phyloP scores from a whole-genome alignment of 2,797 vertebrate genomes.

The Acanthornis magna region DNA sequence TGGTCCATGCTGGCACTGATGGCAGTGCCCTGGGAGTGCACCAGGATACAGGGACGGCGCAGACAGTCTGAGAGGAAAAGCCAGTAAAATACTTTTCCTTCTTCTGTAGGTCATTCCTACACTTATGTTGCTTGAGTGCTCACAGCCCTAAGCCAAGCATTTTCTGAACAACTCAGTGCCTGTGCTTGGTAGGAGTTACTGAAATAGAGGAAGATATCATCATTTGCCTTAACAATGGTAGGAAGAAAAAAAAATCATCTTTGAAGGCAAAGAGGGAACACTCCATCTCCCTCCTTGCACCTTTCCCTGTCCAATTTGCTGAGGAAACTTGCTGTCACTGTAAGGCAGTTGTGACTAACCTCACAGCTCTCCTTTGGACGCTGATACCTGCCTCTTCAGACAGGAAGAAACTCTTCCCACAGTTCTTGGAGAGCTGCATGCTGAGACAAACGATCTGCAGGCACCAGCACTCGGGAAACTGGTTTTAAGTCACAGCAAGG shows the following conservation, averaged over 20 bases:
- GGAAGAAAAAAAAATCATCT: neutral
- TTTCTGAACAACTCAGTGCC: neutral
- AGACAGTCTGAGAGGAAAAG: neutral
- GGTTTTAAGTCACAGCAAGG: neutral
- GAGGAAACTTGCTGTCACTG: neutral
- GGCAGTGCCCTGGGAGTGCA: neutral
- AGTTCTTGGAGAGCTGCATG: neutral
- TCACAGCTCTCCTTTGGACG: neutral
- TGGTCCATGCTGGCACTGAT: neutral
- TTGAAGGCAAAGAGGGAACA: neutral
- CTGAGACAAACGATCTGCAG: neutral
- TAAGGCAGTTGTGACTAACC: neutral
- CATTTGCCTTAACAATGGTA: neutral
- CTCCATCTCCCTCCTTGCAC: neutral
- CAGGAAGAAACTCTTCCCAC: neutral
- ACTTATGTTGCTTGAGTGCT: neutral
- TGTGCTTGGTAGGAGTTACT: neutral
- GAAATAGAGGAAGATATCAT: neutral
- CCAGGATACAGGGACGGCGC: neutral
- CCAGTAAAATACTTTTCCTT: neutral
- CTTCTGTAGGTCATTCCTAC: neutral
- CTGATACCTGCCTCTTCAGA: neutral
- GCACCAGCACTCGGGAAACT: neutral
- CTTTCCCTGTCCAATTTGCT: neutral
- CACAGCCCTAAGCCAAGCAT: neutral